Conservation (phyloP, 1,140 invertebrate species). For the Drosophila grimshawi region DNA sequence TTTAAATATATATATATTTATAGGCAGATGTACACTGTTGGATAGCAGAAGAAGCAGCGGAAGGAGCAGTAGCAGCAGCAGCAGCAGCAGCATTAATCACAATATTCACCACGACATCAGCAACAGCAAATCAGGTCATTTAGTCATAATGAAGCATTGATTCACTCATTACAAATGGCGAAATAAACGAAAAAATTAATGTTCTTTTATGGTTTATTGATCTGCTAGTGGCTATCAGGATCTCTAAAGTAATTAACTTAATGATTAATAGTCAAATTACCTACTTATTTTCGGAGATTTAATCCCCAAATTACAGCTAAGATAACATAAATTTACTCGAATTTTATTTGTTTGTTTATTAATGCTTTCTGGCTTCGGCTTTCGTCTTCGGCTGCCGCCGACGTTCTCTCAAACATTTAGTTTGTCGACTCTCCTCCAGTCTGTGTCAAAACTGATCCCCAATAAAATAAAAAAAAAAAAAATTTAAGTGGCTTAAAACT, state of each 20-base stretch:
- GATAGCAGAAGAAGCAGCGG: constrained; percentile 1
- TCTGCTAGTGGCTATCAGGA: background rate
- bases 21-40: constrained; percentile 18
- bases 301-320: too few species aligned
- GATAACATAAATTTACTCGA: too few species aligned
- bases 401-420: too few species aligned
- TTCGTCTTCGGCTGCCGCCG: too few species aligned
- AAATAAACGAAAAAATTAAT: constrained; percentile 62
- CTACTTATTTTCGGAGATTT: too few species aligned
- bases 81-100: constrained; percentile 7
- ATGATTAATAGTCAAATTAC: too few species aligned
- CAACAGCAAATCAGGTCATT: constrained; percentile 12
- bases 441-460: background rate
- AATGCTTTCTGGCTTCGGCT: too few species aligned
- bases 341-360: too few species aligned
- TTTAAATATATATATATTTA: constrained; percentile 24
- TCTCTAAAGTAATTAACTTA: too few species aligned
- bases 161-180: constrained; percentile 51
- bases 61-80: constrained; percentile 31
- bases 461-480: background rate
- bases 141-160: constrained; percentile 36
- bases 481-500: background rate
- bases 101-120: background rate
- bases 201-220: background rate
- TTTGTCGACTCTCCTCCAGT: too few species aligned